Conservation (phyloP, 2,888 invertebrate species). For the Ichneumon xanthorius region DNA sequence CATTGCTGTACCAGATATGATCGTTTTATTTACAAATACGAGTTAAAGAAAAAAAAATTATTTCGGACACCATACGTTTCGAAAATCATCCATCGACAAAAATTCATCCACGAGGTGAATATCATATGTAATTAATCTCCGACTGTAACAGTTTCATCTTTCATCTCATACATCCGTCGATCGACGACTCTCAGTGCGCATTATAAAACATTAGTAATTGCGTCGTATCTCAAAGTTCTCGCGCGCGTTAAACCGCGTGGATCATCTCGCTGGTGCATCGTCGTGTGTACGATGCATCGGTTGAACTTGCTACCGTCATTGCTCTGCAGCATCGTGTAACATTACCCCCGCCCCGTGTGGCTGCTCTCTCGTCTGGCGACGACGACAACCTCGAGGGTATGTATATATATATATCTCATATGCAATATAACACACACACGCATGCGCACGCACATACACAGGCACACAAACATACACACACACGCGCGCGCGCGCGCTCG, state of each 20-base stretch:
- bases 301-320: slow-evolving; percentile 31
- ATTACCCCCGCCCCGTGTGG: slow-evolving; percentile 41
- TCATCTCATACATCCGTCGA: not conserved
- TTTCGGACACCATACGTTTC: not conserved
- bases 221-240: slow-evolving; percentile 40
- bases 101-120: not conserved
- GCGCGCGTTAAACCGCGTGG: slow-evolving; percentile 23
- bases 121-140: not conserved
- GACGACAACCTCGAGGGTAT: slow-evolving; percentile 61
- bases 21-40: not conserved
- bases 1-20: no score
- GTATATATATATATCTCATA: slow-evolving; percentile 2
- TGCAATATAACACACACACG: not conserved
- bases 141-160: not conserved
- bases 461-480: not conserved
- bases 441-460: not conserved
- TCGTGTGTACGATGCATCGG: slow-evolving; percentile 55
- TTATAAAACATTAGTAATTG: slow-evolving; percentile 47
- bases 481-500: not conserved
- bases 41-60: not conserved
- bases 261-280: slow-evolving; percentile 41
- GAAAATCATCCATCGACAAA: not conserved
- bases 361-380: slow-evolving; percentile 47
- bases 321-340: slow-evolving; percentile 75
- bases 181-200: slow-evolving; percentile 10